These are phyloP conservation scores for Apodemia mormo DNA, from an alignment of 2,888 invertebrate genomes.

Conservation along the genomic window DNA sequence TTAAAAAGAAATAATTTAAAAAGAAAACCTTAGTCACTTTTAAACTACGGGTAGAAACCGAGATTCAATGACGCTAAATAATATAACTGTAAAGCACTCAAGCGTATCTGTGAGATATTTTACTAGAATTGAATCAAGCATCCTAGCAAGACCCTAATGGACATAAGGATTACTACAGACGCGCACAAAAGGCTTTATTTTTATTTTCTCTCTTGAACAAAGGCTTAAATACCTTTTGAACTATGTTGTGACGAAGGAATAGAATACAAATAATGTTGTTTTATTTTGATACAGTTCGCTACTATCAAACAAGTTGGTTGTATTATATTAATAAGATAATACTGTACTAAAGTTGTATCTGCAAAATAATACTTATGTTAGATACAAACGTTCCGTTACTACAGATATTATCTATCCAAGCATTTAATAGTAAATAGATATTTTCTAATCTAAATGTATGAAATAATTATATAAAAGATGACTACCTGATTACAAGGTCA, in stretches of 20 bases:
- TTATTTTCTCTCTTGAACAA: conserved; percentile 9
- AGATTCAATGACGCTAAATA: not conserved
- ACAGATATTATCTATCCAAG: no score
- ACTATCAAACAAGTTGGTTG: no score
- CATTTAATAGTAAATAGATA: no score
- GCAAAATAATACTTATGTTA: no score
- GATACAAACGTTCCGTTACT: no score
- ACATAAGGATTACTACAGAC: conserved; percentile 11
- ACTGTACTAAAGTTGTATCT: no score
- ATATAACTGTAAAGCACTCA: conserved; percentile 10
- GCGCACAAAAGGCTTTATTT: conserved; percentile 17
- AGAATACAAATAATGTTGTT: not conserved
- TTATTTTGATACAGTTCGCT: not conserved
- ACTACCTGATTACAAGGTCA: no score
- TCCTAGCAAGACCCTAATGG: conserved; percentile 7
- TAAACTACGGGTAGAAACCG: not conserved
- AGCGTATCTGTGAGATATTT: conserved; percentile 10
- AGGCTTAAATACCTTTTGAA: conserved; percentile 7
- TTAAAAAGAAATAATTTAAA: not conserved
- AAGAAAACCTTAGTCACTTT: not conserved
- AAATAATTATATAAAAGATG: no score
- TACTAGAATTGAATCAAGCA: conserved; percentile 15
- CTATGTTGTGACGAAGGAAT: not conserved
- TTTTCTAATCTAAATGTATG: no score
- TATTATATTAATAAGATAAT: no score